Base-by-base conservation (phyloP, 2,888 invertebrate species). In the Stenolophus ochropezus region DNA sequence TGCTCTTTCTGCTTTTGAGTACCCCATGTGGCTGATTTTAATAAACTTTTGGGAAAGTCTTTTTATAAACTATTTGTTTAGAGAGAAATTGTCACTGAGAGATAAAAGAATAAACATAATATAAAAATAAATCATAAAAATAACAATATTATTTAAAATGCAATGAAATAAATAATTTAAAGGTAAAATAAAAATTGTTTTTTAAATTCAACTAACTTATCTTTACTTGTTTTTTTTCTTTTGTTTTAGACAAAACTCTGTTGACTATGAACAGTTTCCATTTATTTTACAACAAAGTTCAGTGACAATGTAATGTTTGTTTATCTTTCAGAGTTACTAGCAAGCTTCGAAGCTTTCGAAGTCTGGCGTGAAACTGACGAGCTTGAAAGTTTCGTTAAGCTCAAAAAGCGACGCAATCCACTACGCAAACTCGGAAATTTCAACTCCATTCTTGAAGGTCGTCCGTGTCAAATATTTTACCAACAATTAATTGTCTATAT, bases 21-120 rank as follows among this genome's bases (percentile, higher is more conserved):
- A 85, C 81, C 86, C 86, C 86, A 87, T 84, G 42, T 84, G 85
- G 82, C 4, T 47, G 49, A 58, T 42, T 42, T 77, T 18, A 2
- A 16, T 1, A 56, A 56, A 56, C 20, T 20, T 56, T 73, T 58
- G 27, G 27, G 25, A 80, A 80, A 27, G 47, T 16, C 47, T 27
- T 14, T 33, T 79, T 16, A 51, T n/a, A 51, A 51, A 20, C 21
- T 20, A 56, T 1, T 56, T 20, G 11, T 11, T 20, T 18, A 18
- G 20, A 51, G 5, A 14, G 14, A 51, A n/a, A 51, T 16, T 51
- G 18, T 16, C 18, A 51, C 51, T n/a, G n/a, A n/a, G 14, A 16
- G 51, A 51, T 8, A 16, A 51, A 51, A 33, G 16, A 51, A 51
- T 2, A 14, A 51, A 51, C 2, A 51, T 14, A 51, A 49, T 14